phyloP scores from a whole-genome alignment of 2,888 invertebrate genomes.

The Dryococelus australis region DNA sequence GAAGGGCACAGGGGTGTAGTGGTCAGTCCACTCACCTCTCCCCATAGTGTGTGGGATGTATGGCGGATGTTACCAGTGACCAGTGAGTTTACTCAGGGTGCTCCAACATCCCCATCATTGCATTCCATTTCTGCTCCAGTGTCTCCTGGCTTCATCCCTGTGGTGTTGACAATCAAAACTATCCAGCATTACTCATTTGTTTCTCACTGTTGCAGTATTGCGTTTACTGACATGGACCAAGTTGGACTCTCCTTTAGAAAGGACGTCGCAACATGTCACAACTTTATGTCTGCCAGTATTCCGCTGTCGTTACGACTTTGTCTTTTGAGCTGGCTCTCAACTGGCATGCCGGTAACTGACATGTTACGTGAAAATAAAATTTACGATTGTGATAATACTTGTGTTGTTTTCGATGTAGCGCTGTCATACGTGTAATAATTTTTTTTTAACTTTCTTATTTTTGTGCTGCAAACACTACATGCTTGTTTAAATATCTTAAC shows the following conservation, averaged over 20 bases:
- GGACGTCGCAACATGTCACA: neutral
- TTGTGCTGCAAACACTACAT: neutral
- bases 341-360: constrained; percentile 4
- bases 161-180: no score
- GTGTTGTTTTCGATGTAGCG: neutral
- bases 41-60: no score
- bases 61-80: no score
- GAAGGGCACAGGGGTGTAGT: no score
- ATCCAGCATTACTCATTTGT: no score
- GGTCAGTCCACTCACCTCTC: no score
- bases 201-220: neutral
- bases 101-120: no score
- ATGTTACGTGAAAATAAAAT: neutral
- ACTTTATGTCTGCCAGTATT: neutral
- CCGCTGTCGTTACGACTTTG: neutral
- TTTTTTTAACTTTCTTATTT: neutral
- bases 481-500: neutral
- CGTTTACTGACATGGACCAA: neutral
- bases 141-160: no score
- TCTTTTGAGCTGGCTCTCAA: constrained; percentile 29
- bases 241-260: neutral
- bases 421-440: neutral
- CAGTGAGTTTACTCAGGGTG: no score
- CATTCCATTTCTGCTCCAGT: no score
- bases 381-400: constrained; percentile 7